These are phyloP conservation scores for Falco punctatus DNA, from an alignment of 2,113 vertebrate species.

Conservation along the genomic window DNA sequence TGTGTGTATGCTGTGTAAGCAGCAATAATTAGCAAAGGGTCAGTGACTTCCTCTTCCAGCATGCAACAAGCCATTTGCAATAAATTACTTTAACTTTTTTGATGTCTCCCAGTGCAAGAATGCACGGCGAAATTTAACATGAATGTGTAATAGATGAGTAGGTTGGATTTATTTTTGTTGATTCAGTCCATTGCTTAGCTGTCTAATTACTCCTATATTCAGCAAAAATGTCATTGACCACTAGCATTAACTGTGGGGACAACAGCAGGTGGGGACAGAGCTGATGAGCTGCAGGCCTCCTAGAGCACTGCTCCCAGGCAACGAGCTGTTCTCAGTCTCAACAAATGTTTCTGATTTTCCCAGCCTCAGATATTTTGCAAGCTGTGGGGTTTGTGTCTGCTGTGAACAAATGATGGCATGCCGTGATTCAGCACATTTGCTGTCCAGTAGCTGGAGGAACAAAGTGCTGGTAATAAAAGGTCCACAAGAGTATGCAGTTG, in stretches of 20 bases:
- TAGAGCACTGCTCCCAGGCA: neutral
- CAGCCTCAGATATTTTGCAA: neutral
- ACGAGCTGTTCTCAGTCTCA: neutral
- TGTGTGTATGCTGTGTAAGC: neutral
- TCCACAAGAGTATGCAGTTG: neutral
- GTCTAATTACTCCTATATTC: neutral
- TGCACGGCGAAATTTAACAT: neutral
- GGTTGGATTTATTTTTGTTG: constrained; percentile 12
- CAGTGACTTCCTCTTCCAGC: neutral
- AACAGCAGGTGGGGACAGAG: neutral
- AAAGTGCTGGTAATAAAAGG: neutral
- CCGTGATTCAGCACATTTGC: neutral
- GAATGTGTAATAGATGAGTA: neutral
- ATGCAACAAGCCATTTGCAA: neutral
- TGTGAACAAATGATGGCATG: neutral
- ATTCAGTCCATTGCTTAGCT: neutral
- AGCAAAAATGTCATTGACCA: neutral
- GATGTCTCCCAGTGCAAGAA: neutral
- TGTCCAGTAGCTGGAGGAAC: neutral
- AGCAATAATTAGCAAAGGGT: neutral
- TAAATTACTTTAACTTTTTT: neutral
- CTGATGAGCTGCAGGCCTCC: neutral
- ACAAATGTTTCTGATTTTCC: neutral
- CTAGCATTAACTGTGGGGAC: neutral
- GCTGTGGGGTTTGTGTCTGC: neutral